phyloP scores from a whole-genome alignment of 2,113 vertebrate species.

The human (Homo sapiens) region GRCh38 chr11:90027001-90027500 shows the following conservation, averaged over 20 bases:
- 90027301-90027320: not conserved
- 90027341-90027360: not conserved
- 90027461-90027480: not conserved
- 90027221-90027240: not conserved
- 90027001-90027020: no score
- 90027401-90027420: not conserved
- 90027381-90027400: not conserved
- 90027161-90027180: not conserved
- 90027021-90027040: not conserved
- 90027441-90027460: not conserved
- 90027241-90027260: not conserved
- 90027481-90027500: not conserved
- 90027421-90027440: not conserved
- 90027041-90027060: not conserved
- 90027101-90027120: not conserved
- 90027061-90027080: not conserved
- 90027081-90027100: not conserved
- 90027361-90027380: not conserved
- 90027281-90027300: not conserved
- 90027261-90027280: not conserved
- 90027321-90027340: not conserved
- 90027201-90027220: not conserved
- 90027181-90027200: no score
- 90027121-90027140: no score
- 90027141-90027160: not conserved